Evolutionary conservation across 2,797 vertebrate species (phyloP).

Genomic region (Remorina albescens): DNA sequence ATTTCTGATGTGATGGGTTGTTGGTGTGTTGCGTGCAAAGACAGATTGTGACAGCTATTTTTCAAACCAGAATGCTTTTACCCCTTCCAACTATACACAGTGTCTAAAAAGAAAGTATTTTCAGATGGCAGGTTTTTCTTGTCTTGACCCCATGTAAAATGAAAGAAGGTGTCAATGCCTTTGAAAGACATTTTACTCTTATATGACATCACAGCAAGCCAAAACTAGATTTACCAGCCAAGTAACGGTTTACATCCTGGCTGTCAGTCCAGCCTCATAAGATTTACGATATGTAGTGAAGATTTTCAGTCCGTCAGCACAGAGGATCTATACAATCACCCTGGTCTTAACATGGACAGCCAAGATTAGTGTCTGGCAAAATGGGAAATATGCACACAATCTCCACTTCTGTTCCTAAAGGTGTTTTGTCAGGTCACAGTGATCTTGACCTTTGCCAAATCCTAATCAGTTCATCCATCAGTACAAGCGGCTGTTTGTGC

Average conservation of each 20-base stretch:
- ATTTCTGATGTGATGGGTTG: constrained; percentile 65
- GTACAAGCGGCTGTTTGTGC: not conserved
- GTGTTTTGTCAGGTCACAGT: not conserved
- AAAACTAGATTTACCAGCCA: not conserved
- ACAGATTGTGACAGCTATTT: constrained; percentile 60
- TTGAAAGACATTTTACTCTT: not conserved
- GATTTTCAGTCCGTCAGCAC: not conserved
- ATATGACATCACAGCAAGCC: not conserved
- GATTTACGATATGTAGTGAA: not conserved
- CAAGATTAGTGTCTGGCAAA: not conserved
- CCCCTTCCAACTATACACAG: not conserved
- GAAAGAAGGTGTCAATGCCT: not conserved
- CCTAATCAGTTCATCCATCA: not conserved
- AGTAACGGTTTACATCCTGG: not conserved
- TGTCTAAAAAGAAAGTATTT: constrained; percentile 11
- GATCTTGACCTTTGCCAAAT: not conserved
- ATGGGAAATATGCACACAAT: not conserved
- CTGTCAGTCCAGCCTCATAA: not conserved
- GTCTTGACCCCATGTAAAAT: not conserved
- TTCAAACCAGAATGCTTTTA: constrained; percentile 43
- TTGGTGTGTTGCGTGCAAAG: constrained; percentile 56
- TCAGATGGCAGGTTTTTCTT: not conserved
- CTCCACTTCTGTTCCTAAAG: not conserved
- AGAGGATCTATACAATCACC: not conserved
- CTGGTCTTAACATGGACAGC: not conserved